Evolutionary conservation across 2,113 vertebrate genomes (phyloP).

Genomic region (Plestiodon gilberti): DNA sequence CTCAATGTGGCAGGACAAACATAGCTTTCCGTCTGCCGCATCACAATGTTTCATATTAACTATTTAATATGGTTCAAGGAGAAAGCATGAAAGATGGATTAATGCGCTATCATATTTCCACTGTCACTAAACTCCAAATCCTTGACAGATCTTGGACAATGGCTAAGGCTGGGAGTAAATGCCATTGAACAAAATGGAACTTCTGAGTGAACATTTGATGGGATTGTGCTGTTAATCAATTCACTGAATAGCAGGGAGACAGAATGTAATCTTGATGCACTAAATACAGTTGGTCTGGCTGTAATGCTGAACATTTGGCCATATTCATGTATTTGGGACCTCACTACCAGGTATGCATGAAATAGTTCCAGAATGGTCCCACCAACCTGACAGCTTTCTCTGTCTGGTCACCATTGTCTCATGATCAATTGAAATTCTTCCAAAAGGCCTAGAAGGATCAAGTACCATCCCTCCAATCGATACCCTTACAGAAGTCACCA

Average conservation of each 20-base stretch:
- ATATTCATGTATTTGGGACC: neutral
- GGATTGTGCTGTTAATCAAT: too few species aligned
- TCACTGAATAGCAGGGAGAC: neutral
- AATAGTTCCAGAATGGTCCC: neutral
- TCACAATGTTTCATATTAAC: neutral
- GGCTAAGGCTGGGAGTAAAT: too few species aligned
- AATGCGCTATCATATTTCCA: neutral
- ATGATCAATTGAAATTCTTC: neutral
- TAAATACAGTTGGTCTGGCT: neutral
- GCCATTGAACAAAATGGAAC: too few species aligned
- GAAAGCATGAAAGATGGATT: neutral
- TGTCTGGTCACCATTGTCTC: neutral
- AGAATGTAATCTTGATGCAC: neutral
- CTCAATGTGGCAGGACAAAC: neutral
- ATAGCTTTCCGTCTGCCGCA: neutral
- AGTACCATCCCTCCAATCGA: neutral
- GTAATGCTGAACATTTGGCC: neutral
- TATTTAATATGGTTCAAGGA: neutral
- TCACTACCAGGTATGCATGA: neutral
- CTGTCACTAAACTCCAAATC: neutral
- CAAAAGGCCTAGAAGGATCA: neutral
- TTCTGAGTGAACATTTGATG: too few species aligned
- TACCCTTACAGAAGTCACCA: neutral
- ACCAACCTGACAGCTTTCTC: neutral
- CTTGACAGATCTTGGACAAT: neutral